A percentile compares a stretch with the other conserved stretches of the same genome.
phyloP scores from a whole-genome alignment of 1,140 invertebrate genomes.

The Drosophila jambulina region DNA sequence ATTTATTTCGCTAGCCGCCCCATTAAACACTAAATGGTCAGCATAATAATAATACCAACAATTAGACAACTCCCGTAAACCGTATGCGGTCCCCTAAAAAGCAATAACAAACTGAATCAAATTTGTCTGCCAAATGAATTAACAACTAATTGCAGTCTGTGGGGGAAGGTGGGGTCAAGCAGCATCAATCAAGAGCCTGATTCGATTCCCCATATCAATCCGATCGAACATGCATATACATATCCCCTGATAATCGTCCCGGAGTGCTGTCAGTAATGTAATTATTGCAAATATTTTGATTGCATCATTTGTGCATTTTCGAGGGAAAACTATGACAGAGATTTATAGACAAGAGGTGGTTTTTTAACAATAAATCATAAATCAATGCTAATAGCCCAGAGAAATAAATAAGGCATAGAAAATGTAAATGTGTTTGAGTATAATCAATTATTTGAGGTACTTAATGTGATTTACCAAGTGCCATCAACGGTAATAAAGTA shows the following conservation, averaged over 20 bases:
- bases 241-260: slow-evolving; percentile 38
- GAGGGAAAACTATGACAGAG: not conserved
- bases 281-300: slow-evolving; percentile 39
- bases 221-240: slow-evolving; percentile 22
- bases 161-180: slow-evolving; percentile 4
- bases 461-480: not conserved
- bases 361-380: slow-evolving; percentile 1
- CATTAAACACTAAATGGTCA: slow-evolving; percentile 50
- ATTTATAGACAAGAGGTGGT: not conserved
- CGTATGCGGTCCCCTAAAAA: slow-evolving; percentile 7
- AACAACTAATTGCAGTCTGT: slow-evolving; percentile 45
- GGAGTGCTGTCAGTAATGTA: slow-evolving; percentile 31
- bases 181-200: slow-evolving; percentile 41
- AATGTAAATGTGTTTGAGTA: not conserved
- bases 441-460: not conserved
- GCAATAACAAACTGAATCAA: slow-evolving; percentile 38
- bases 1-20: slow-evolving; percentile 42
- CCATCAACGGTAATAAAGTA: not conserved
- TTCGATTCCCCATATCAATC: slow-evolving; percentile 37
- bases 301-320: slow-evolving; percentile 9
- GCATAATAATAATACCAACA: slow-evolving; percentile 27
- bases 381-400: not conserved
- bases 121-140: slow-evolving; percentile 42
- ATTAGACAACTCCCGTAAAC: slow-evolving; percentile 29
- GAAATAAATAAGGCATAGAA: not conserved